A percentile compares a stretch with the other conserved stretches of the same genome.
These are phyloP conservation scores for Iphiclides podalirius DNA, from an alignment of 2,888 invertebrate genomes.

Conservation along the genomic window DNA sequence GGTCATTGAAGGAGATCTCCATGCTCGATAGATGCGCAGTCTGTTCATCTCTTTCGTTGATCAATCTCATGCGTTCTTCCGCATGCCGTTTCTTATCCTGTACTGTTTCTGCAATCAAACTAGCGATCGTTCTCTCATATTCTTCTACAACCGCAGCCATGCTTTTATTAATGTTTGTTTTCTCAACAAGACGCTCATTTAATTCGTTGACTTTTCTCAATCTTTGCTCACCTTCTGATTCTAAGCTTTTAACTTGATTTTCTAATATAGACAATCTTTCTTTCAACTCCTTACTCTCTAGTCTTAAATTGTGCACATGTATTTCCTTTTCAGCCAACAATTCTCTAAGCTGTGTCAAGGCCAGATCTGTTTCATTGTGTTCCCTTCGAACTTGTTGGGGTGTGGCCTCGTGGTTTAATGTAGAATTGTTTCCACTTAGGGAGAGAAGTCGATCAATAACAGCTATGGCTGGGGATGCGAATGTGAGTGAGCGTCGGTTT, in stretches of 20 bases:
- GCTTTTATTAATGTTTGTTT: constrained; percentile 70
- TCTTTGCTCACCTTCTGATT: constrained; percentile 53
- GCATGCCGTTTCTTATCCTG: constrained; percentile 82
- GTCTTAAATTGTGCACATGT: constrained; percentile 70
- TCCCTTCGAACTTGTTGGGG: constrained; percentile 43
- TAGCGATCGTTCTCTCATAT: constrained; percentile 89
- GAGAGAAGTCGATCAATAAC: constrained; percentile 74
- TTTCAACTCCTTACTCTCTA: constrained; percentile 69
- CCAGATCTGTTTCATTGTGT: constrained; percentile 57
- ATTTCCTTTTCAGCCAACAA: constrained; percentile 78
- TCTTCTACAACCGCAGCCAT: constrained; percentile 86
- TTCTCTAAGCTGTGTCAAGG: constrained; percentile 68
- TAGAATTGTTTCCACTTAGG: constrained; percentile 59
- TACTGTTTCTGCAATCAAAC: constrained; percentile 86
- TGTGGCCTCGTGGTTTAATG: constrained; percentile 45
- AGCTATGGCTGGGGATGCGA: constrained; percentile 74
- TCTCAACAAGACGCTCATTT: constrained; percentile 59
- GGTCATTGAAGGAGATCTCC: constrained; percentile 82
- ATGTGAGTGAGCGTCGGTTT: constrained; percentile 64
- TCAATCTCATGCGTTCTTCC: constrained; percentile 73
- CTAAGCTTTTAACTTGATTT: constrained; percentile 57
- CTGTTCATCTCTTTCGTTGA: constrained; percentile 81
- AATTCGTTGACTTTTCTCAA: constrained; percentile 59
- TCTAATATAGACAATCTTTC: constrained; percentile 63
- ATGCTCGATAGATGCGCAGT: constrained; percentile 81